phyloP scores from a whole-genome alignment of 2,888 invertebrate species.

The Eristalis tenax region DNA sequence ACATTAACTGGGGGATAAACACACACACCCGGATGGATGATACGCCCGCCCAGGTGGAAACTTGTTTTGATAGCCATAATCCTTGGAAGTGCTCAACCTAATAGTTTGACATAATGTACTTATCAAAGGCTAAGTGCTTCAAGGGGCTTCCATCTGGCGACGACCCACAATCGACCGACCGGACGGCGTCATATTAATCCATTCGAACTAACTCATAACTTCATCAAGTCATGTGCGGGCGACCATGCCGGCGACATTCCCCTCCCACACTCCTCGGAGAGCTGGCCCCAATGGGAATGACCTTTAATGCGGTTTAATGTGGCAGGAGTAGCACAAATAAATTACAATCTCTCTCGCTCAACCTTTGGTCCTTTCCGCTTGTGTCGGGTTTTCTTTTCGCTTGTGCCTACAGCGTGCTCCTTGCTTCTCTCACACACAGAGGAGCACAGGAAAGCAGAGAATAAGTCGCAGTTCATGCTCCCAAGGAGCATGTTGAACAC shows the following conservation, averaged over 20 bases:
- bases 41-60: conserved; percentile 42
- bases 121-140: conserved; percentile 61
- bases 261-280: not conserved
- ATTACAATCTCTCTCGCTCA: conserved; percentile 42
- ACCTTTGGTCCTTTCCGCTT: conserved; percentile 45
- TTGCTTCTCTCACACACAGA: not conserved
- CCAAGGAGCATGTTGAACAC: conserved; percentile 70
- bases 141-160: not conserved
- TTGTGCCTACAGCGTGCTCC: conserved; percentile 24
- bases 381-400: not conserved
- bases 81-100: conserved; percentile 55
- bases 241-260: not conserved
- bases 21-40: conserved; percentile 1
- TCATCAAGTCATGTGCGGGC: conserved; percentile 57
- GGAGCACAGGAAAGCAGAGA: conserved; percentile 1
- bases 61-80: conserved; percentile 63
- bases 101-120: conserved; percentile 69
- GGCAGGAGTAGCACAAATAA: conserved; percentile 54
- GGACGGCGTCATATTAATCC: conserved; percentile 52
- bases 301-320: conserved; percentile 66
- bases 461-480: conserved; percentile 65
- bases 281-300: conserved; percentile 52
- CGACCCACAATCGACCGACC: not conserved
- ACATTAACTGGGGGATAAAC: conserved; percentile 46
- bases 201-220: conserved; percentile 65